Conservation (phyloP, 2,797 vertebrate genomes). For the Crypturellus tataupa region DNA sequence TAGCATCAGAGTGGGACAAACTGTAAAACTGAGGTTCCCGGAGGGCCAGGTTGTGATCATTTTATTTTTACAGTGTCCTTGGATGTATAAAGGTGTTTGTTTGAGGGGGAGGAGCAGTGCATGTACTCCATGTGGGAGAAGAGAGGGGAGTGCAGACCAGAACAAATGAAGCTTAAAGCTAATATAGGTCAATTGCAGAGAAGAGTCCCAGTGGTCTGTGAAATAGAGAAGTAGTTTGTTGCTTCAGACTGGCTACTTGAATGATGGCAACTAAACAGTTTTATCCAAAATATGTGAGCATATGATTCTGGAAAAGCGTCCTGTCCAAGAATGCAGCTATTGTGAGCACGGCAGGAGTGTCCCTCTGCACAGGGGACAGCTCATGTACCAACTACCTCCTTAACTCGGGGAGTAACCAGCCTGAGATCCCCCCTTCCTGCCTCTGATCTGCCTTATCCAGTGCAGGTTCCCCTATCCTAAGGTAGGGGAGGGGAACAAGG, state of each 20-base stretch:
- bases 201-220: constrained; percentile 59
- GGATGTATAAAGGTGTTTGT: constrained; percentile 77
- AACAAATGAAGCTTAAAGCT: constrained; percentile 69
- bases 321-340: not conserved
- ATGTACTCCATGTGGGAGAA: constrained; percentile 60
- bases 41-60: constrained; percentile 74
- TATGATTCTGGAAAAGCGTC: not conserved
- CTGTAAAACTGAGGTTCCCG: constrained; percentile 75
- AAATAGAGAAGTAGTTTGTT: constrained; percentile 46
- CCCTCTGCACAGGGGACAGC: not conserved
- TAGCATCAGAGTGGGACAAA: constrained; percentile 61
- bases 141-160: constrained; percentile 55
- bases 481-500: not conserved
- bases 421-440: not conserved
- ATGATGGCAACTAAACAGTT: constrained; percentile 7
- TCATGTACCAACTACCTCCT: not conserved
- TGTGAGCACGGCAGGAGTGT: not conserved
- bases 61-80: constrained; percentile 87
- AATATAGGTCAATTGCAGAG: constrained; percentile 79
- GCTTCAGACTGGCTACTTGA: constrained; percentile 25
- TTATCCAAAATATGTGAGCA: not conserved
- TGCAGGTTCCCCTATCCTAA: not conserved
- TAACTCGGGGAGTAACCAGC: not conserved
- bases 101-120: constrained; percentile 68
- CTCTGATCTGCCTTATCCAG: not conserved